A percentile compares a stretch with the other conserved stretches of the same genome.
Conservation (phyloP, 2,113 vertebrate genomes). For the human region DNA sequence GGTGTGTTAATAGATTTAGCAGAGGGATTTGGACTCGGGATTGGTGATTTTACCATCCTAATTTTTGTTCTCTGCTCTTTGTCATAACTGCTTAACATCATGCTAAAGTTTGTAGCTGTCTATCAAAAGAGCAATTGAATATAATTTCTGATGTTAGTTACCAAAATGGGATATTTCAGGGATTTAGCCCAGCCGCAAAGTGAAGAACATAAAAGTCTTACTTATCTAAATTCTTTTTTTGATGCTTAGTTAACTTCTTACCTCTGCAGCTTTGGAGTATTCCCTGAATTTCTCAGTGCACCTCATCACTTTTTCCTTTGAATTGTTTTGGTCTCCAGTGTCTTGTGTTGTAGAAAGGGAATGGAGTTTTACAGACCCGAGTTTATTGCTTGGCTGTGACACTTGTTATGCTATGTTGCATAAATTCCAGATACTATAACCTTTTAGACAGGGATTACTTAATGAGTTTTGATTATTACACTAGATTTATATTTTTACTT, state of each 20-base stretch:
- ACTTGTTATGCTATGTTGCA: background rate
- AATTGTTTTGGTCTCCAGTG: background rate
- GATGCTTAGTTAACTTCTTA: background rate
- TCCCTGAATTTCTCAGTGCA: background rate
- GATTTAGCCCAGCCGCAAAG: background rate
- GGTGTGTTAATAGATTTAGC: slow-evolving; percentile 81
- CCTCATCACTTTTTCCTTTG: background rate
- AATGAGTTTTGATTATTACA: background rate
- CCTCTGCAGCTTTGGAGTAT: background rate
- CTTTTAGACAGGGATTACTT: background rate
- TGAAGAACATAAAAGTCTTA: background rate
- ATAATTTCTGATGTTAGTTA: background rate
- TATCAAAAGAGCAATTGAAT: slow-evolving; percentile 48
- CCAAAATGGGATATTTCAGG: background rate
- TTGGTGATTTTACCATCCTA: slow-evolving; percentile 70
- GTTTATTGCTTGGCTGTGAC: background rate
- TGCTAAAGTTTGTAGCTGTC: slow-evolving; percentile 54
- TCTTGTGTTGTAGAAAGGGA: background rate
- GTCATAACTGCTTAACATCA: slow-evolving; percentile 63
- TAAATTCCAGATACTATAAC: background rate
- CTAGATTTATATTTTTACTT: slow-evolving; percentile 9
- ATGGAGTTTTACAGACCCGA: background rate
- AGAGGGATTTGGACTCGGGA: slow-evolving; percentile 70
- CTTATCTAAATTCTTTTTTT: background rate
- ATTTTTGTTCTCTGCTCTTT: slow-evolving; percentile 64